Percentiles rank a stretch among this genome's conserved stretches.
Conservation (phyloP, 2,113 vertebrate genomes). For the Dipodomys merriami region DNA sequence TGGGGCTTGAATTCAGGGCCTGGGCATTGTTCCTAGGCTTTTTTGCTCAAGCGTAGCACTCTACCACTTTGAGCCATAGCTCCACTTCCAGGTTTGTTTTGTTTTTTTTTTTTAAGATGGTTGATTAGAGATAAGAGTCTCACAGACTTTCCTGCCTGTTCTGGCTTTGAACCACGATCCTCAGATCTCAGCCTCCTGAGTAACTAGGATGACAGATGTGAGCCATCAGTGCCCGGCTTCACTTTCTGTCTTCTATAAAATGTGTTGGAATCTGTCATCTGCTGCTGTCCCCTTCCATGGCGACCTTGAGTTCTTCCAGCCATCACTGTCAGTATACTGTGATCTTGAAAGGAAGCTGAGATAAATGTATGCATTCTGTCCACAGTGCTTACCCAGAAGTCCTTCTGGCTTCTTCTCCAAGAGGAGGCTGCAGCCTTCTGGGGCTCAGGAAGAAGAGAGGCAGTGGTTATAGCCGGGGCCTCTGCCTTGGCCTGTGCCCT, state of each 20-base stretch:
- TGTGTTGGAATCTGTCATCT: not conserved
- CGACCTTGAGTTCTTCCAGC: not conserved
- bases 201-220: no score
- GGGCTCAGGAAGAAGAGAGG: not conserved
- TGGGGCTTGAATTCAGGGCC: no score
- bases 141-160: no score
- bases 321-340: not conserved
- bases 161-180: no score
- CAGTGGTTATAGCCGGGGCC: not conserved
- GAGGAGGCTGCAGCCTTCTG: not conserved
- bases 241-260: not conserved
- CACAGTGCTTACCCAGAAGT: not conserved
- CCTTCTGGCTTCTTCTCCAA: not conserved
- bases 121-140: no score
- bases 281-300: not conserved
- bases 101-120: no score
- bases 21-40: no score
- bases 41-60: no score
- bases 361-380: not conserved
- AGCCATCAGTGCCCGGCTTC: no score
- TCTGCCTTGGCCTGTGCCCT: not conserved
- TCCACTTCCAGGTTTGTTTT: no score
- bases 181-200: no score
- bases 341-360: constrained; percentile 37
- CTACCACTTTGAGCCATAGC: no score